Base-by-base conservation (phyloP, 2,888 invertebrate genomes). In the Zelleria hepariella region DNA sequence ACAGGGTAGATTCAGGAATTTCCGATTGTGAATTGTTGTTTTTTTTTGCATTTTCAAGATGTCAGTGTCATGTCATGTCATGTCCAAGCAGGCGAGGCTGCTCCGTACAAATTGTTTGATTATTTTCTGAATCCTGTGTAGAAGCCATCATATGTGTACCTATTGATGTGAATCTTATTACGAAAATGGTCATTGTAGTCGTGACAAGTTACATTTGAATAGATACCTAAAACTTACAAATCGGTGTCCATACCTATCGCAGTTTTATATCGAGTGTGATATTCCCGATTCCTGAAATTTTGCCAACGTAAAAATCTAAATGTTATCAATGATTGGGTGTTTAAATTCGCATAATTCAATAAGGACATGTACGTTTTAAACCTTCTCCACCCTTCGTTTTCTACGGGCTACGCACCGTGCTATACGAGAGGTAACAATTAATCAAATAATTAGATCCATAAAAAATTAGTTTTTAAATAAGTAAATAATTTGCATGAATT, bases 341-440 rank as follows among this genome's bases (percentile, higher is more conserved):
- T 70, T 74, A 69, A 68, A 72, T 77, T 79, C 75, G 70, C 73
- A 75, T 68, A 77, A 69, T 77, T 78, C 76, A 70, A 80, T 82
- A 86, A 86, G 87, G 87, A 87, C 86, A 88, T 88, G 87, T 85
- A 75, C 85, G 83, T 83, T 80, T 69, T 78, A 86, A 86, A 81
- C 78, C 76, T 77, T 78, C 77, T 76, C 70, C 75, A 73, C 75
- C 80, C 74, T 76, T 75, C 80, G 78, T 76, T 75, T 79, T 76
- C 78, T 76, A 68, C 78, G 73, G 72, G 73, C 76, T 77, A 77
- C 75, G 74, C 77, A 82, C 80, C 80, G 83, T 84, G 86, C 74
- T 78, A 71, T 79, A 70, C 73, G 68, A 72, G 73, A 80, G 86
- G 86, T 86, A 85, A 81, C 70, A 75, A 75, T 66, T 63, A 65